Base-by-base conservation (phyloP, 2,797 vertebrate species). In the Notoglanidium macrostoma region DNA sequence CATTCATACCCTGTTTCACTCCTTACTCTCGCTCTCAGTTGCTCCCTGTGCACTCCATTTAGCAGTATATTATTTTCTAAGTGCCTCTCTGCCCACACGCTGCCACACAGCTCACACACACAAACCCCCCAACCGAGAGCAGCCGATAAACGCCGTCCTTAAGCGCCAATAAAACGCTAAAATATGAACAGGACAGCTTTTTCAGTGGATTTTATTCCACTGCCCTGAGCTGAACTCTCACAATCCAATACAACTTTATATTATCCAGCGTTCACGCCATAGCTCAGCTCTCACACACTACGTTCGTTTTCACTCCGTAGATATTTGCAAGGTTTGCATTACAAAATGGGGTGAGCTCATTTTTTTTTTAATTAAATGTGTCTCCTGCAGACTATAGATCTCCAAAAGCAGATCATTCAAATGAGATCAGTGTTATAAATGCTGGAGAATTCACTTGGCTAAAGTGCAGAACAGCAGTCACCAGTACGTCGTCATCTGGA, bases 61-160 rank as follows among this genome's bases (percentile, higher is more conserved):
- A 85, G 35, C 59, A 76, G 82, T 87, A 84, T 87, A 89, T 91
- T 83, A 90, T 89, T 88, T 90, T 88, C 57, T 89, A 90, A 67
- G 88, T 89, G 88, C 87, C 81, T 70, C 74, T 63, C 89, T 86
- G 89, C 92, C 92, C 91, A 91, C 88, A 86, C 81, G 73, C 85
- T 87, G 89, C 78, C 92, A 92, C 90, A 89, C 84, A 59, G 70
- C 91, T 91, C 88, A 83, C 74, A 86, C 40, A 49, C 32, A 77
- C 59, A 54, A 55, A 35, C 59, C 29, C 49, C 23, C 73, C 6
- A 51, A 67, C 72, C 67, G 12, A 21, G 46, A 63, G 65, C 46
- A 40, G 49, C 29, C 19, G 51, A 76, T 76, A 76, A 76, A 49
- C 46, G 73, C 6, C 23, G 46, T 51, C 46, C 73, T 76, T 51